Evolutionary conservation across 2,113 vertebrate species (phyloP), one percentile per base, ranked within the genome.

Genomic region (Ciconia stormi): DNA sequence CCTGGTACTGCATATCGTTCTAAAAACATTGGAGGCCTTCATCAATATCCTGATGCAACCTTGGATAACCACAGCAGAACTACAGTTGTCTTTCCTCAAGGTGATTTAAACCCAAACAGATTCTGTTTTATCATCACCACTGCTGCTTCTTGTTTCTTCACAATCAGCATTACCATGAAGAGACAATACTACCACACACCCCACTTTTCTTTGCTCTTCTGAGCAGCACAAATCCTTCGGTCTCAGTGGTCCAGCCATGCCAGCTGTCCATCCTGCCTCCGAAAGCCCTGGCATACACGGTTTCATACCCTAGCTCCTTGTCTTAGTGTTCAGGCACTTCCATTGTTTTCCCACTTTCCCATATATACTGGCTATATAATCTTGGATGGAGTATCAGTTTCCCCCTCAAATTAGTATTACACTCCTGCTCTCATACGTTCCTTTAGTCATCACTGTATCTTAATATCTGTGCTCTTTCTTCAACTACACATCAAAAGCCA

Each of bases 181-280:
- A 56, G 62, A 5, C n/a, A 85, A 11, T 13, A 17, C 17, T 67
- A 19, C 16, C 30, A 71, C 29, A 55, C 0, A 0, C 4, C 15
- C 61, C 34, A 21, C 12, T 69, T 63, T 15, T 34, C 52, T 49
- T 92, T 65, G 36, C 20, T 77, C 27, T 63, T 90, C 66, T 83
- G 25, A 84, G 59, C 46, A 87, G 59, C 4, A 5, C 50, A 82
- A 50, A 91, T 84, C 18, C n/a, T 83, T 56, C 49, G 5, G 23
- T 53, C 16, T 38, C 40, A 56, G 63, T 65, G 65, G 27, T 70
- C 20, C 44, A 89, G 40, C 26, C 27, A 16, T 44, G 36, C 16
- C 52, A 91, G 36, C 16, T 82, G 44, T 25, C 44, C 13, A 14
- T 71, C 30, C 59, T 56, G 40, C 40, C 16, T n/a, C 46, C 3